These are phyloP conservation scores for Gambusia affinis DNA, from an alignment of 2,113 vertebrate species.

Conservation along the genomic window DNA sequence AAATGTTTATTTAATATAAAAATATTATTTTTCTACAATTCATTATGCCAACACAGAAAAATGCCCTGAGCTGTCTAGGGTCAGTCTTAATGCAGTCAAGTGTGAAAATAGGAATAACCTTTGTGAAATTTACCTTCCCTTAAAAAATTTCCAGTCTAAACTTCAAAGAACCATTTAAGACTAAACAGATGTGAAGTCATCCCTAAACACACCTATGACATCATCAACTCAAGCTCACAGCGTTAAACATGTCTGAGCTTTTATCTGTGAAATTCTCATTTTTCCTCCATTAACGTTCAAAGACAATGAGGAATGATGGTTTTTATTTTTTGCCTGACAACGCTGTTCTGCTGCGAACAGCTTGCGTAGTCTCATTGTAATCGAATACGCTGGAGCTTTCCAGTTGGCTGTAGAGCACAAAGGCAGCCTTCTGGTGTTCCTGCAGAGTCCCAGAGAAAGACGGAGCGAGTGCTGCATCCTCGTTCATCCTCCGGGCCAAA, in stretches of 20 bases:
- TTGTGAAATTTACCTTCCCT: conserved; percentile 6
- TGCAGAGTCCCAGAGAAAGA: conserved; percentile 29
- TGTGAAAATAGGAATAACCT: conserved; percentile 16
- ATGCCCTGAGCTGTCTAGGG: conserved; percentile 14
- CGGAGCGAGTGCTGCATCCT: conserved; percentile 32
- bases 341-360: conserved; percentile 10
- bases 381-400: conserved; percentile 22
- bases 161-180: conserved; percentile 53
- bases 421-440: conserved; percentile 45
- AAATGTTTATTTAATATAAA: neutral
- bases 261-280: neutral
- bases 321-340: conserved; percentile 4
- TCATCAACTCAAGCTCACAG: conserved; percentile 6
- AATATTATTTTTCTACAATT: neutral
- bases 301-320: conserved; percentile 2
- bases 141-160: conserved; percentile 63
- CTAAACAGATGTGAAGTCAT: conserved; percentile 56
- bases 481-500: conserved; percentile 8
- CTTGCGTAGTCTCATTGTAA: neutral
- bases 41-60: neutral
- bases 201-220: conserved; percentile 29
- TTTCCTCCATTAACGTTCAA: neutral
- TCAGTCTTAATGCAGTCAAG: conserved; percentile 17
- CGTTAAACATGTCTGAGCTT: conserved; percentile 4
- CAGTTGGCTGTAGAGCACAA: conserved; percentile 38